Evolutionary conservation across 2,797 vertebrate species (phyloP), one percentile per base, ranked within the genome.

Genomic region (Apogon talboti): DNA sequence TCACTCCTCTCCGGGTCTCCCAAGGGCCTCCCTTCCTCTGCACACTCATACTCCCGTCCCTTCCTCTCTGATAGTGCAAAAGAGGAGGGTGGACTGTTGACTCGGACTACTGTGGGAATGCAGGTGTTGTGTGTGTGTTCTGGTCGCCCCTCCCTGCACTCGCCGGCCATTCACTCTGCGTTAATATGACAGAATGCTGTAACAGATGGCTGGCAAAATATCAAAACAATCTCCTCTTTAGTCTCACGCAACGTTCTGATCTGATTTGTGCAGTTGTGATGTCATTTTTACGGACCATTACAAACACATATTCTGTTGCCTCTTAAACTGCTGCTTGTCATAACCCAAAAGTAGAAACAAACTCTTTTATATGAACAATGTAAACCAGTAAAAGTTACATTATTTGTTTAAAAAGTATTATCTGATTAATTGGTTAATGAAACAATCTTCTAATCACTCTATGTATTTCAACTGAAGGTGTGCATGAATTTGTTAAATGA

Each of bases 71-170:
- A 80, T 81, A 70, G 68, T 50, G 65, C 69, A 4, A 16, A 43
- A 30, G 71, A 43, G 57, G 70, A 82, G 83, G 76, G 12, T 12
- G 75, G 74, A 59, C 14, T 41, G 74, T 72, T 77, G 78, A 86
- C 76, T 81, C 43, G 56, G 73, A 68, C 83, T 82, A 81, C 84
- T 89, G 86, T 89, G 83, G 85, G 87, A 90, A 87, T 89, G 82
- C 83, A 90, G 80, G 85, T 86, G 85, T 50, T 62, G 13, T 75
- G 45, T 63, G 42, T 56, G 60, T 55, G 48, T 72, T 7, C 37
- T 7, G 13, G 13, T 41, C 40, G 66, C 64, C 69, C 60, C 77
- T 64, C 44, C 7, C 41, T 33, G 13, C 3, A 21, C 54, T 63
- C 14, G 13, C 24, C 12, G 71, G 73, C 40, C 43, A 2, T 16